Base-by-base conservation (phyloP, 2,113 vertebrate species). In the Otocyon megalotis region DNA sequence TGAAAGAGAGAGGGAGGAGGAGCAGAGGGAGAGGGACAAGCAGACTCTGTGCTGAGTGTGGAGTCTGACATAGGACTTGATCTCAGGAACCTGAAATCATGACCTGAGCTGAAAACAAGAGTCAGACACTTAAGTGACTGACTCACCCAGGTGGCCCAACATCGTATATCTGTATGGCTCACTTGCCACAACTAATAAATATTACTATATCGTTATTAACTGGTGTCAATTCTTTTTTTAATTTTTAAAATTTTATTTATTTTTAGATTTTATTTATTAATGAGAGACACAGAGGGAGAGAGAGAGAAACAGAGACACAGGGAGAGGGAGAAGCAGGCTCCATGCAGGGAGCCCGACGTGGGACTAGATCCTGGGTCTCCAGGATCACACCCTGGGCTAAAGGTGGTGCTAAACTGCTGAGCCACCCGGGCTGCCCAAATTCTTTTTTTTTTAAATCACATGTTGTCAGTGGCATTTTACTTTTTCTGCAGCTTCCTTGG, bases 61-160 rank as follows among this genome's bases (percentile, higher is more conserved):
- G 65, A 9, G 65, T 69, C 30, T 1, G 32, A n/a, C 0, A 3
- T n/a, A 15, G 16, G 65, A n/a, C 16, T 69, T 0, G 32, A 17
- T 69, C 65, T 69, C 65, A 69, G 65, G 65, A 69, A 15, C 32
- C 65, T 8, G 65, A 69, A 16, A n/a, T 69, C 65, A n/a, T 69
- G 65, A 69, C 32, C 65, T 69, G n/a, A n/a, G 30, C 32, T 9
- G 65, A n/a, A 69, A 17, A 30, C 65, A n/a, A 58, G 32, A 69
- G 32, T 69, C 32, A 69, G 65, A 69, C 1, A 8, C 65, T 69
- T 69, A 69, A 69, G 1, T 69, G 32, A 69, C 65, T 65, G 63
- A 65, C 28, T 30, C 63, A 65, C 5, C 63, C 65, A 67, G 65
- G 65, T 7, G 8, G 32, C 32, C 32, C 10, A 69, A 19, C 67